Evolutionary conservation across 1,140 invertebrate genomes (phyloP), one percentile per base, ranked within the genome.

Genomic region (Dendroctonus ponderosae): DNA sequence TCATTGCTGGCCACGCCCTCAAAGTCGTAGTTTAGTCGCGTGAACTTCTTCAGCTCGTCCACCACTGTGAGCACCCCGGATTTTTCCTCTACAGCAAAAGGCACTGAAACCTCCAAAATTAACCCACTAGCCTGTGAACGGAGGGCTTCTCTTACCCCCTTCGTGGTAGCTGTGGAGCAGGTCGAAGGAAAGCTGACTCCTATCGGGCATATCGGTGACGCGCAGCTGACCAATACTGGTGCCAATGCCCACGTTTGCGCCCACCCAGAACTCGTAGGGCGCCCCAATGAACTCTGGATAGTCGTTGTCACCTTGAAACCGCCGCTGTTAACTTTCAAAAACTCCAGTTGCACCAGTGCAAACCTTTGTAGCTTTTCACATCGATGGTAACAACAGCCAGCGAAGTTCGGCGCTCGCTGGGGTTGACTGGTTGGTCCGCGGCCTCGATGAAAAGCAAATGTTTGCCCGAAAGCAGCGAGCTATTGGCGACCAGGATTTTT

Each of bases 261-360:
- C 89, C 12, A 96, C 90, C 88, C 90, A 92, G 79, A 97, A 94
- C 68, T 92, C 89, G 74, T 96, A 97, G 0, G 93, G 91, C 0
- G 92, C 86, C 38, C 93, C 92, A 37, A 92, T 81, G 74, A 97
- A 97, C 68, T 91, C 87, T 0, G 94, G 93, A 26, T 26, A 26
- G 42, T 81, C 44, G 1, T 46, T 56, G 40, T 41, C 9, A 52
- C 5, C 38, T 52, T 26, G 11, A 62, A 40, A 53, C 3, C 26
- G 3, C 1, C 1, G 26, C 26, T 1, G 3, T 26, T 26, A 26
- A 26, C 26, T 26, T 26, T n/a, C n/a, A n/a, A n/a, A n/a, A n/a
- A n/a, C n/a, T n/a, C n/a, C n/a, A n/a, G n/a, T n/a, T n/a, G n/a
- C n/a, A n/a, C n/a, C n/a, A n/a, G n/a, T n/a, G n/a, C n/a, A n/a